These are phyloP conservation scores for Myotis brandtii DNA, from an alignment of 2,113 vertebrate genomes.

Conservation along the genomic window DNA sequence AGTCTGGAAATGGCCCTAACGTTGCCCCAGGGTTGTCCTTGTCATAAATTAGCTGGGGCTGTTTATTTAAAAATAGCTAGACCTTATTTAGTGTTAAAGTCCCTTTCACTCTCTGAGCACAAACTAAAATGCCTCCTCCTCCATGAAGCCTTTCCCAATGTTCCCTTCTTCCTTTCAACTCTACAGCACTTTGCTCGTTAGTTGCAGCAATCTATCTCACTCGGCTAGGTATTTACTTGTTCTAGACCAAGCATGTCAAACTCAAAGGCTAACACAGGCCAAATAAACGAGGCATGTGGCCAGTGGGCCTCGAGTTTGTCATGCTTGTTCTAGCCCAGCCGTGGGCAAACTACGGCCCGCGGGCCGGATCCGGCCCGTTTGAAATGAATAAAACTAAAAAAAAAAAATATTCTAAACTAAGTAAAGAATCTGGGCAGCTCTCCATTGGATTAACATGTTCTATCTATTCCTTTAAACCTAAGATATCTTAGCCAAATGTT, in stretches of 20 bases:
- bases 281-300: no score
- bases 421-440: not conserved
- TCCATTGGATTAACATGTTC: not conserved
- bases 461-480: slow-evolving; percentile 8
- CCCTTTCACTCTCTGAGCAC: not conserved
- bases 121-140: not conserved
- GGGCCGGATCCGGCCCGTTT: no score
- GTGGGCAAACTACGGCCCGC: no score
- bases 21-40: not conserved
- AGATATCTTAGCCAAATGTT: not conserved
- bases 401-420: slow-evolving; percentile 1
- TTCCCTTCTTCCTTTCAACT: not conserved
- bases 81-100: not conserved
- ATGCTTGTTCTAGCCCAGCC: no score
- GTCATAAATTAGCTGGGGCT: not conserved
- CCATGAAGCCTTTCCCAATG: not conserved
- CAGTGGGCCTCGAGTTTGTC: no score
- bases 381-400: no score
- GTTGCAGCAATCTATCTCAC: no score
- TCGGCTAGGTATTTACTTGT: not conserved
- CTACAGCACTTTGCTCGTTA: not conserved
- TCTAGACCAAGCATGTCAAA: not conserved
- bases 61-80: not conserved
- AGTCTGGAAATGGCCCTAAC: not conserved
- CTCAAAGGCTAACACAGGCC: no score